Evolutionary conservation across 53 echinoderm and acorn worm species (phyloP).

Genomic region (Holothuria leucospilota): DNA sequence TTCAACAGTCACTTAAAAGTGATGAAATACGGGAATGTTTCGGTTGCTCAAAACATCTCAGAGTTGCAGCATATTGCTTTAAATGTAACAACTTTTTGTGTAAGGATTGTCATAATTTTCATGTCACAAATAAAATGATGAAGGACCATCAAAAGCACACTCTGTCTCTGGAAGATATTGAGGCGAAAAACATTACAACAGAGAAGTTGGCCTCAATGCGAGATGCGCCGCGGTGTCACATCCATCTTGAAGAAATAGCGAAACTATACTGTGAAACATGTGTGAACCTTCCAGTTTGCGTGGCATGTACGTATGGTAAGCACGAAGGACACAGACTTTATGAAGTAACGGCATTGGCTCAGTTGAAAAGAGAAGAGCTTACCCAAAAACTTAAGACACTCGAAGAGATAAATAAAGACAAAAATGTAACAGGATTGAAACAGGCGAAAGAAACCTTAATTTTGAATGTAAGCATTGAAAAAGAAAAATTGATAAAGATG

Average conservation of each 20-base stretch:
- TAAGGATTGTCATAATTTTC: neutral
- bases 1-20: neutral
- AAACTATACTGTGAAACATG: neutral
- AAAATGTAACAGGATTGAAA: neutral
- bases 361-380: neutral
- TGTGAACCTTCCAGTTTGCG: neutral
- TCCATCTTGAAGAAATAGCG: neutral
- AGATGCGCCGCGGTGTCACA: neutral
- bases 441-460: neutral
- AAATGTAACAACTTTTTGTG: neutral
- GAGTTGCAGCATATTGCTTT: neutral
- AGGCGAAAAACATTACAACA: neutral
- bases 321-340: neutral
- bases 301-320: neutral
- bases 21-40: neutral
- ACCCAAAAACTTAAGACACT: neutral
- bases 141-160: neutral
- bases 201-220: neutral
- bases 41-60: neutral
- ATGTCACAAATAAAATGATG: neutral
- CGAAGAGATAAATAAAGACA: neutral
- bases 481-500: neutral
- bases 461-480: neutral
- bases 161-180: neutral
- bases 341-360: neutral